Percentiles rank a stretch among this genome's conserved stretches.
These are phyloP conservation scores for Hyposmocoma kahamanoa DNA, from an alignment of 1,140 invertebrate genomes.

Conservation along the genomic window DNA sequence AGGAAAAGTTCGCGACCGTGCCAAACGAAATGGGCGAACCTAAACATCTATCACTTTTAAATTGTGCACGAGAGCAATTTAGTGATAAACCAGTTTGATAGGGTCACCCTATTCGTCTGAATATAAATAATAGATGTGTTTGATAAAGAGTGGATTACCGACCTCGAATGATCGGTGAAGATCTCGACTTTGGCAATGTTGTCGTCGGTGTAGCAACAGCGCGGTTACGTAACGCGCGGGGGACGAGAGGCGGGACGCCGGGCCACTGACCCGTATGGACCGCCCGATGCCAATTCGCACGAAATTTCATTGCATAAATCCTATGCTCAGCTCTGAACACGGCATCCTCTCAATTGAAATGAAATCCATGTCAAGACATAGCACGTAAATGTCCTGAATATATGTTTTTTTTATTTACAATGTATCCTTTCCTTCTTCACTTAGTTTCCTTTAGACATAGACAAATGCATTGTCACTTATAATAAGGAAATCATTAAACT, in stretches of 20 bases:
- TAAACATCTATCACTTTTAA: background rate
- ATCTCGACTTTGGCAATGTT: slow-evolving; percentile 54
- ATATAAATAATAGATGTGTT: no score
- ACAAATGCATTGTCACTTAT: no score
- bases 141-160: slow-evolving; percentile 29
- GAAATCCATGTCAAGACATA: slow-evolving; percentile 26
- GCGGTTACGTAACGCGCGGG: slow-evolving; percentile 52
- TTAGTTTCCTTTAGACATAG: no score
- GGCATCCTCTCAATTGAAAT: slow-evolving; percentile 14
- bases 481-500: no score
- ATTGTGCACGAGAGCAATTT: slow-evolving; percentile 1
- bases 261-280: slow-evolving; percentile 60
- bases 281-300: slow-evolving; percentile 63
- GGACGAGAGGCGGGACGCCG: slow-evolving; percentile 21
- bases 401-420: no score
- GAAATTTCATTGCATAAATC: slow-evolving; percentile 49
- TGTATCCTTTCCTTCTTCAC: no score
- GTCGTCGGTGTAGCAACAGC: slow-evolving; percentile 51
- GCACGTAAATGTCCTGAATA: slow-evolving; percentile 3
- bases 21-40: slow-evolving; percentile 12
- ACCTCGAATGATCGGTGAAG: slow-evolving; percentile 39
- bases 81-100: slow-evolving; percentile 14
- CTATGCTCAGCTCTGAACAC: slow-evolving; percentile 27
- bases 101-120: background rate
- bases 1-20: slow-evolving; percentile 9